Evolutionary conservation across 2,888 invertebrate species (phyloP).

Genomic region (Eristalis arbustorum): DNA sequence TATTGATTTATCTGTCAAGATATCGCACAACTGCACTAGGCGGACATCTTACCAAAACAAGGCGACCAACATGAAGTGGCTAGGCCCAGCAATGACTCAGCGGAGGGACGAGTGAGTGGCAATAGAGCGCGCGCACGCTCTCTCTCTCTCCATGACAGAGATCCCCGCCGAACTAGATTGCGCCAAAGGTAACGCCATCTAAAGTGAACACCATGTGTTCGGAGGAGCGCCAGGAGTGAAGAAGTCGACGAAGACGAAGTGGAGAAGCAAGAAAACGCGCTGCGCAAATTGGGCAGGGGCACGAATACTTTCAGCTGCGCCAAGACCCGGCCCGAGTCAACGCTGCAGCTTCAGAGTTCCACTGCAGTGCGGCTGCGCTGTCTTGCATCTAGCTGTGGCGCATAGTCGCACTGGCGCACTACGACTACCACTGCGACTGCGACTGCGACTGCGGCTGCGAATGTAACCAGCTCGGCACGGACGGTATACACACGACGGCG

Average conservation of each 20-base stretch:
- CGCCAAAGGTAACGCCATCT: constrained; percentile 68
- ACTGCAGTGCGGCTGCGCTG: constrained; percentile 46
- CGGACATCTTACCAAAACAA: constrained; percentile 54
- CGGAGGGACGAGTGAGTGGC: constrained; percentile 30
- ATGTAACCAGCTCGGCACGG: constrained; percentile 71
- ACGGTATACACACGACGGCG: constrained; percentile 73
- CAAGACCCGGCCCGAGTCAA: constrained; percentile 47
- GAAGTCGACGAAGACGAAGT: constrained; percentile 20
- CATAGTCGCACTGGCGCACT: constrained; percentile 51
- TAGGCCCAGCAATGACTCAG: constrained; percentile 13
- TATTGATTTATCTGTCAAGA: constrained; percentile 80
- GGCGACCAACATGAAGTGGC: constrained; percentile 27
- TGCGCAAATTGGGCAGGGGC: constrained; percentile 69
- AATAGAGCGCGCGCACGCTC: constrained; percentile 26
- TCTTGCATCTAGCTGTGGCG: constrained; percentile 40
- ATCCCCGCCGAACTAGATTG: constrained; percentile 64
- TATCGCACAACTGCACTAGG: constrained; percentile 75
- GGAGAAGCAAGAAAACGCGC: constrained; percentile 44
- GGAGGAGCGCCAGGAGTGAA: constrained; percentile 17
- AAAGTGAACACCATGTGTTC: constrained; percentile 46
- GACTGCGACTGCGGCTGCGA: constrained; percentile 17
- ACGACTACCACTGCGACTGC: constrained; percentile 17
- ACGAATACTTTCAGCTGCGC: constrained; percentile 66
- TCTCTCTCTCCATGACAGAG: not conserved
- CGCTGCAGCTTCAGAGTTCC: constrained; percentile 15